phyloP scores from a whole-genome alignment of 2,113 vertebrate genomes.

The Morone chrysops region DNA sequence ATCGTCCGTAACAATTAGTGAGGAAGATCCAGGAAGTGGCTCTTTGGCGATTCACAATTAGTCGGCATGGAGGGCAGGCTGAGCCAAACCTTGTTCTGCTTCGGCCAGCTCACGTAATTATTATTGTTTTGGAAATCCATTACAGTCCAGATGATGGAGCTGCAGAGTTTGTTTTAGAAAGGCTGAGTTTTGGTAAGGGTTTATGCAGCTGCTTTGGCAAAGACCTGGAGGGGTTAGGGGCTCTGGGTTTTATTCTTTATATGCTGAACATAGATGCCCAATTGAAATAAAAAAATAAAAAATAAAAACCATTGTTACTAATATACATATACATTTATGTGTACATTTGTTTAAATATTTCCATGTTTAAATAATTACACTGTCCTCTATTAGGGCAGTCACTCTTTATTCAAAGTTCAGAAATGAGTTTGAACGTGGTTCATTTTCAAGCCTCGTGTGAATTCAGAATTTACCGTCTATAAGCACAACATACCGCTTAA shows the following conservation, averaged over 20 bases:
- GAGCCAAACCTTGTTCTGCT: constrained; percentile 70
- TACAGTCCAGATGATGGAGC: constrained; percentile 74
- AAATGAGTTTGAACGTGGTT: no score
- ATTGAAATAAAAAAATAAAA: neutral
- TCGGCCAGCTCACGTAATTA: constrained; percentile 74
- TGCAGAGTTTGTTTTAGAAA: constrained; percentile 74
- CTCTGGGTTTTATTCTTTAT: constrained; percentile 18
- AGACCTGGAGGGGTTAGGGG: constrained; percentile 15
- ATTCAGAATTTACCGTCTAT: no score
- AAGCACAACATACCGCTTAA: no score
- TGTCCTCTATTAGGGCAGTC: no score
- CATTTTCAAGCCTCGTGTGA: no score
- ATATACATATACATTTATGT: neutral
- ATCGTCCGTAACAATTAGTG: constrained; percentile 73
- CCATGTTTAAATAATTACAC: neutral
- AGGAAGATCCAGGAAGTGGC: constrained; percentile 82
- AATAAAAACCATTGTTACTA: no score
- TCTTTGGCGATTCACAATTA: constrained; percentile 77
- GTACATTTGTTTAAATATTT: neutral
- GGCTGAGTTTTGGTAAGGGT: constrained; percentile 63
- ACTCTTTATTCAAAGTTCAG: no score
- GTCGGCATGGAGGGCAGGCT: constrained; percentile 64
- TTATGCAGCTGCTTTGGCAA: constrained; percentile 70
- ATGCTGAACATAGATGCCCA: neutral
- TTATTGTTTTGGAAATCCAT: constrained; percentile 83